These are phyloP conservation scores for Aphelenchoides avenae DNA, from an alignment of 1,140 invertebrate genomes.

Conservation along the genomic window DNA sequence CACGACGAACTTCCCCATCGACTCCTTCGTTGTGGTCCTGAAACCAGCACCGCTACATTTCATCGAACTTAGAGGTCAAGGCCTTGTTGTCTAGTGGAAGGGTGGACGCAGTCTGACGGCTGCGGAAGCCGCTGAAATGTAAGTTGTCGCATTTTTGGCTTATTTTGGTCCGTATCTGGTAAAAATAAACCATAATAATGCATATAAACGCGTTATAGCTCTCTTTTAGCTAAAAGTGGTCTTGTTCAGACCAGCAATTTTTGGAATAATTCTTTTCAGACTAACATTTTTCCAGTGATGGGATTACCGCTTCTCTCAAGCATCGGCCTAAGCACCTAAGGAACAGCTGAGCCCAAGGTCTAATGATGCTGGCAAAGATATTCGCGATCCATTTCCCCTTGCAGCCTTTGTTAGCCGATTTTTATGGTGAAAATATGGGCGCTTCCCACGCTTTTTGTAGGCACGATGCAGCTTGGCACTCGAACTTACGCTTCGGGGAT, in stretches of 20 bases:
- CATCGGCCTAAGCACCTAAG: no score
- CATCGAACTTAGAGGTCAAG: not conserved
- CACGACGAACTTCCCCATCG: slow-evolving; percentile 37
- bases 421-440: not conserved
- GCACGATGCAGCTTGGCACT: not conserved
- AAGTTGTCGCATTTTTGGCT: not conserved
- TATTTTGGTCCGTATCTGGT: not conserved
- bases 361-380: slow-evolving; percentile 3
- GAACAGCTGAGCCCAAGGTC: not conserved
- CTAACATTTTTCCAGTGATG: not conserved
- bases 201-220: not conserved
- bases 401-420: not conserved
- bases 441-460: not conserved
- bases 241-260: not conserved
- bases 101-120: not conserved
- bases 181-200: slow-evolving; percentile 6
- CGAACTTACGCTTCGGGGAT: slow-evolving; percentile 10
- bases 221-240: not conserved
- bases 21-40: slow-evolving; percentile 47
- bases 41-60: slow-evolving; percentile 18
- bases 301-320: not conserved
- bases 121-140: not conserved
- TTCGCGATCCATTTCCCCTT: slow-evolving; percentile 31
- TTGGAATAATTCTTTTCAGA: not conserved
- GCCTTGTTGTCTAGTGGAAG: not conserved